phyloP scores from a whole-genome alignment of 1,140 invertebrate genomes.

The Zaprionus taronus region DNA sequence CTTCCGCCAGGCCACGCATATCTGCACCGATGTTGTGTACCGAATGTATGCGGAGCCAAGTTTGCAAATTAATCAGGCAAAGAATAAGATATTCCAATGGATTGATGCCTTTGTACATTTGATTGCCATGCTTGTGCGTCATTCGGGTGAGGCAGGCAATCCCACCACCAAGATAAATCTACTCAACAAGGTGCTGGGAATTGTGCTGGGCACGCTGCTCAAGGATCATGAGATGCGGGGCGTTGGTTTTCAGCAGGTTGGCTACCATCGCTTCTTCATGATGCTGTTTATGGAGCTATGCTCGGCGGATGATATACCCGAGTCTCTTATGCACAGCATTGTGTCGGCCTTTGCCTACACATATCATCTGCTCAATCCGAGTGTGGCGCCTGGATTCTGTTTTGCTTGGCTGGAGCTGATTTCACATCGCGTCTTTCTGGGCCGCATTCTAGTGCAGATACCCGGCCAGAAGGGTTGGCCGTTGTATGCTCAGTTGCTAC shows the following conservation, averaged over 20 bases:
- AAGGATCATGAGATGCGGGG: slow-evolving; percentile 96
- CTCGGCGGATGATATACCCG: slow-evolving; percentile 94
- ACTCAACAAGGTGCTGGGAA: slow-evolving; percentile 97
- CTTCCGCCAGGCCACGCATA: slow-evolving; percentile 97
- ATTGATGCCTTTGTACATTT: slow-evolving; percentile 98
- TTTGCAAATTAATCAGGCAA: slow-evolving; percentile 87
- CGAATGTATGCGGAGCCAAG: slow-evolving; percentile 87
- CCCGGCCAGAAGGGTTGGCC: slow-evolving; percentile 94
- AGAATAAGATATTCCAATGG: slow-evolving; percentile 97
- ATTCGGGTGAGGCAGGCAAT: slow-evolving; percentile 94
- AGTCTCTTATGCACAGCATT: slow-evolving; percentile 85
- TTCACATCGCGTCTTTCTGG: slow-evolving; percentile 98
- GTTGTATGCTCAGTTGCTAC: slow-evolving; percentile 95
- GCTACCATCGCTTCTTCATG: slow-evolving; percentile 98
- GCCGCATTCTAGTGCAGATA: slow-evolving; percentile 95
- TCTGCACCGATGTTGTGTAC: slow-evolving; percentile 98
- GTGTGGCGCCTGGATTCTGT: slow-evolving; percentile 97
- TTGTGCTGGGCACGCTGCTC: slow-evolving; percentile 96
- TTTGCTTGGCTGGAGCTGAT: slow-evolving; percentile 99
- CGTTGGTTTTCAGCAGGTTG: slow-evolving; percentile 97
- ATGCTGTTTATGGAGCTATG: slow-evolving; percentile 99
- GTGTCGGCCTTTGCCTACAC: slow-evolving; percentile 96
- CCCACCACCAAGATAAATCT: slow-evolving; percentile 98
- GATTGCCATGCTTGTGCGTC: slow-evolving; percentile 98
- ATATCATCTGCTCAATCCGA: slow-evolving; percentile 95